Base-by-base conservation (phyloP, 2,888 invertebrate genomes). In the Malacosoma neustria region DNA sequence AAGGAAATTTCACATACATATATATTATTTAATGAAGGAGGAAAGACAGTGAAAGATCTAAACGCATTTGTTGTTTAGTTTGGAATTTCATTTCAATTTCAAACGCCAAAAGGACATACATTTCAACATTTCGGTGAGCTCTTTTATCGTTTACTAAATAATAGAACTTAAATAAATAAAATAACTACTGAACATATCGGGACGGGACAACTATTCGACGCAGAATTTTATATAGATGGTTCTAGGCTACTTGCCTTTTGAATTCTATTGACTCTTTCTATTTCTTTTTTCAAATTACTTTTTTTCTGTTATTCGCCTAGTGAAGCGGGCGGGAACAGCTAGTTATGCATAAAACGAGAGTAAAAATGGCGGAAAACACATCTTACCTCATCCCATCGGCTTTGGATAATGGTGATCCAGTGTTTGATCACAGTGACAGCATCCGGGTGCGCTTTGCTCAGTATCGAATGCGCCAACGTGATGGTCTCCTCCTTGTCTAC, bases 391-490 rank as follows among this genome's bases (percentile, higher is more conserved):
- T 97, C 97, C 98, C 98, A 99, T 48, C 98, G 88, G 13, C 96
- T 93, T 65, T 98, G 95, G 43, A 99, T 95, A 45, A 99, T 97
- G 22, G 97, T 96, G 48, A 98, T 94, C 98, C 98, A 99, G 81
- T 99, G 98, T 68, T 97, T 97, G 67, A 99, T 95, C n/a, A 98
- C 96, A 11, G 94, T 91, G n/a, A 96, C 93, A 0, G 97, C 98
- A 65, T 98, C 97, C 0, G 98, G 98, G 81, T 99, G 98, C n/a
- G 97, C 95, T 66, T 95, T 94, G 49, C 90, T 90, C 39, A 98
- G 88, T 51, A 99, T 97, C 29, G 90, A 89, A 61, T 95, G 94
- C 0, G 98, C 98, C 37, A 98, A 89, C 14, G 92, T 88, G 40
- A 98, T 89, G 0, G 97, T 97, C 44, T 91, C 89, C 59, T 94